Evolutionary conservation across 2,797 vertebrate genomes (phyloP).

Genomic region (Vireo griseus): DNA sequence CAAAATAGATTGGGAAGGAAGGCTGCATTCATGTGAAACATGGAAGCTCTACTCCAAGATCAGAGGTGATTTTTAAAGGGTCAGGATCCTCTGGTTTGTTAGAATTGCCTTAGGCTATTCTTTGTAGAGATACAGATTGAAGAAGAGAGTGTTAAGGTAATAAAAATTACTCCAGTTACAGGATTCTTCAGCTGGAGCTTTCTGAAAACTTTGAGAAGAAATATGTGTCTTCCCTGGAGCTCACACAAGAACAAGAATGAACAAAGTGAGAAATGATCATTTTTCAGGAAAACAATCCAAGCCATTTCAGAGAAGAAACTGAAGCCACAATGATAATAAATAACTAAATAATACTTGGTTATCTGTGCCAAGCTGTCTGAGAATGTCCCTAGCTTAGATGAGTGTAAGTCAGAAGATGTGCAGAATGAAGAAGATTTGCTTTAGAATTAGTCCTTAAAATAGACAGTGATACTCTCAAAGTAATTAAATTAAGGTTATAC

Average conservation of each 20-base stretch:
- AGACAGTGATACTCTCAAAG: neutral
- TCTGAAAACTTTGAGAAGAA: conserved; percentile 28
- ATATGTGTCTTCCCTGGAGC: neutral
- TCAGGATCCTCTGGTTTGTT: conserved; percentile 19
- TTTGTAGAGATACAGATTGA: neutral
- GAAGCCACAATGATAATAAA: neutral
- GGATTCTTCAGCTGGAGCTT: conserved; percentile 33
- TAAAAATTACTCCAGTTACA: conserved; percentile 27
- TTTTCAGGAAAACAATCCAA: conserved; percentile 27
- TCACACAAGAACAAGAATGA: conserved; percentile 10
- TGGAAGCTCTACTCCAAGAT: conserved; percentile 28
- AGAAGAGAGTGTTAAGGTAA: conserved; percentile 26
- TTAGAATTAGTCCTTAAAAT: neutral
- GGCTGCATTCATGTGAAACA: conserved; percentile 25
- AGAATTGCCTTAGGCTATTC: neutral
- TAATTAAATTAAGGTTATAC: neutral
- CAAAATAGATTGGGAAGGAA: conserved; percentile 32
- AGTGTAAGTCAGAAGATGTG: neutral
- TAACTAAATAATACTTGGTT: neutral
- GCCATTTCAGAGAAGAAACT: neutral
- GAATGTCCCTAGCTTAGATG: neutral
- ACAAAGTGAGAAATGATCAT: conserved; percentile 6
- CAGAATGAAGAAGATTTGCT: neutral
- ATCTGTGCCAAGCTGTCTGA: neutral
- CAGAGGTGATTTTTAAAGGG: conserved; percentile 47